A percentile compares a stretch with the other conserved stretches of the same genome.
These are phyloP conservation scores for Zeugodacus cucurbitae DNA, from an alignment of 1,140 invertebrate genomes.

Conservation along the genomic window DNA sequence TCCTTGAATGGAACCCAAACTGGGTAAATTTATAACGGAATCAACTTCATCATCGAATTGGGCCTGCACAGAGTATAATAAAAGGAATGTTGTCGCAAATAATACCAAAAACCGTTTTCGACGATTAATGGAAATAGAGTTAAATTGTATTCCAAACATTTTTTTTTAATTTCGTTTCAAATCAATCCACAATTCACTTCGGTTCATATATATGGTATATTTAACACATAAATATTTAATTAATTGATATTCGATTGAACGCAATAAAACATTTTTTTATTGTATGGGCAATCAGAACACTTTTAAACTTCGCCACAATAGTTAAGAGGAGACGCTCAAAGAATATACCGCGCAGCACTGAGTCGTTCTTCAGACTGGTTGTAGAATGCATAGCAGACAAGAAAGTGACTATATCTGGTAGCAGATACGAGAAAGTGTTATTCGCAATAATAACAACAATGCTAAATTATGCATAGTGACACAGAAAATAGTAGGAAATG, in stretches of 20 bases:
- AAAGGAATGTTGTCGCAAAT: not conserved
- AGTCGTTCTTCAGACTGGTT: not conserved
- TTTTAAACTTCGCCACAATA: not conserved
- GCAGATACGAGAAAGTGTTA: not conserved
- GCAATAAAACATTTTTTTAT: not conserved
- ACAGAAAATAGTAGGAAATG: not conserved
- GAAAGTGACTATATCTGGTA: not conserved
- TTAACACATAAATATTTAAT: not conserved
- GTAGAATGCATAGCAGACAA: not conserved
- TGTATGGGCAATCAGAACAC: not conserved
- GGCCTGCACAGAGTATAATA: not conserved
- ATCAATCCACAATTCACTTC: not conserved
- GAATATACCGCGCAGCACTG: conserved; percentile 14
- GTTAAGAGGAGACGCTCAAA: not conserved
- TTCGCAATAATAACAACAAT: not conserved
- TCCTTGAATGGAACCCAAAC: conserved; percentile 59
- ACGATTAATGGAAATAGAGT: not conserved
- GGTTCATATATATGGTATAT: not conserved
- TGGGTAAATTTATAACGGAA: conserved; percentile 59
- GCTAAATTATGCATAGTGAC: not conserved
- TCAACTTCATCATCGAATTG: conserved; percentile 58
- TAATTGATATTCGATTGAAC: not conserved
- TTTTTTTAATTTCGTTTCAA: not conserved
- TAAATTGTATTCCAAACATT: not conserved
- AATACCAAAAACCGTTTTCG: not conserved